Evolutionary conservation across 2,797 vertebrate genomes (phyloP).

Genomic region (Parauchenoglanis punctatus): DNA sequence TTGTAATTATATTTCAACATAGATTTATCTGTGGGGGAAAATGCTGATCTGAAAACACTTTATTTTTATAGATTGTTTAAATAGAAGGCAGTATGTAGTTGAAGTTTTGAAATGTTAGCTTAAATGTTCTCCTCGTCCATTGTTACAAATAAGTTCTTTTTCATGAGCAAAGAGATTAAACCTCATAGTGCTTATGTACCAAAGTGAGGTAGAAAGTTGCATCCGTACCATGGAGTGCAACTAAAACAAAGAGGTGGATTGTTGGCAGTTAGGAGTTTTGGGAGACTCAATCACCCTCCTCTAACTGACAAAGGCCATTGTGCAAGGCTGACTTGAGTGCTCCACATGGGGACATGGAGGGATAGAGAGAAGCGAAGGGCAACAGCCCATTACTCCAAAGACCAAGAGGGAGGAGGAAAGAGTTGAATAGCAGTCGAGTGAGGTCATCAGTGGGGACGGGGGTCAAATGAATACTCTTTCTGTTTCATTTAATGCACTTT

Average conservation of each 20-base stretch:
- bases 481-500: constrained; percentile 45
- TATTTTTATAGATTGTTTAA: not conserved
- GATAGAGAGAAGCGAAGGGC: constrained; percentile 44
- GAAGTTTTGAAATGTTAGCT: not conserved
- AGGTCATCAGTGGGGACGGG: constrained; percentile 55
- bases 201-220: constrained; percentile 11
- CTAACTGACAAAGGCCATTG: constrained; percentile 70
- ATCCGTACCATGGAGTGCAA: constrained; percentile 7
- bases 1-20: not conserved
- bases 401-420: constrained; percentile 43
- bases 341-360: constrained; percentile 60
- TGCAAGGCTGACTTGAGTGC: constrained; percentile 58
- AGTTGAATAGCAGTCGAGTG: constrained; percentile 54
- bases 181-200: not conserved
- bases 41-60: not conserved
- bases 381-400: constrained; percentile 44
- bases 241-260: constrained; percentile 58
- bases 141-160: constrained; percentile 17
- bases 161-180: not conserved
- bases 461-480: constrained; percentile 57
- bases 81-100: not conserved
- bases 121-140: no score
- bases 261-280: constrained; percentile 56
- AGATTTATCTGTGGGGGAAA: not conserved
- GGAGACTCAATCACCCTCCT: constrained; percentile 56